Conservation (phyloP, 2,797 vertebrate species). For the Lithobates pipiens region DNA sequence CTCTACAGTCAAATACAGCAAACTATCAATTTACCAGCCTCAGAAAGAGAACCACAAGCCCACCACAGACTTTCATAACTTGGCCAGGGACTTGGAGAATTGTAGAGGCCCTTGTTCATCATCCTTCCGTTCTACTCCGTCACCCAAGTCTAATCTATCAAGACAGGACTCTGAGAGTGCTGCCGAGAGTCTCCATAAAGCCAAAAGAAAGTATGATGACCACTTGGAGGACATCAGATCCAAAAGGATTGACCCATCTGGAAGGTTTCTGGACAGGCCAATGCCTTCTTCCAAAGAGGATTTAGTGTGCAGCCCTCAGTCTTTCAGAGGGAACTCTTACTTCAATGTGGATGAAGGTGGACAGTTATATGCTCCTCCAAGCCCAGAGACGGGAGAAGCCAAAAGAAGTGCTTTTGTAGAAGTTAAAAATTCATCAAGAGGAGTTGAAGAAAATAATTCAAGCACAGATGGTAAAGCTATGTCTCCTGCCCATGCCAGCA, state of each 20-base stretch:
- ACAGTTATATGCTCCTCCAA: slow-evolving; percentile 80
- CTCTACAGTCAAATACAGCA: slow-evolving; percentile 62
- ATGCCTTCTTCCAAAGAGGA: slow-evolving; percentile 86
- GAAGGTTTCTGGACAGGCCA: slow-evolving; percentile 71
- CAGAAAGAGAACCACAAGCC: slow-evolving; percentile 81
- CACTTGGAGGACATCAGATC: slow-evolving; percentile 63
- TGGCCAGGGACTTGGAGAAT: slow-evolving; percentile 93
- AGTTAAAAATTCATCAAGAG: slow-evolving; percentile 82
- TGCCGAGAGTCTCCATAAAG: slow-evolving; percentile 65
- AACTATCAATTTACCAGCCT: slow-evolving; percentile 55
- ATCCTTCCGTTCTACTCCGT: slow-evolving; percentile 73
- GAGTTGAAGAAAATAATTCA: slow-evolving; percentile 82
- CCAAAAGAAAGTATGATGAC: slow-evolving; percentile 83
- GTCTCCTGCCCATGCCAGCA: slow-evolving; percentile 56
- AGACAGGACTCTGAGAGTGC: slow-evolving; percentile 83
- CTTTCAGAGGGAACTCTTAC: slow-evolving; percentile 73
- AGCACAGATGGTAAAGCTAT: slow-evolving; percentile 63
- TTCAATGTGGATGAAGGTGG: slow-evolving; percentile 86
- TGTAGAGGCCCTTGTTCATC: slow-evolving; percentile 66
- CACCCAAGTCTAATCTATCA: slow-evolving; percentile 65
- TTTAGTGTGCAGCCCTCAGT: slow-evolving; percentile 86
- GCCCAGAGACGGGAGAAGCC: slow-evolving; percentile 77
- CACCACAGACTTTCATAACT: slow-evolving; percentile 94
- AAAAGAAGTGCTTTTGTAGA: slow-evolving; percentile 96
- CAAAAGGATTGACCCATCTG: slow-evolving; percentile 59